Evolutionary conservation across 64 coral and sea anemone genomes (phyloP).

Genomic region (Montipora foliosa): DNA sequence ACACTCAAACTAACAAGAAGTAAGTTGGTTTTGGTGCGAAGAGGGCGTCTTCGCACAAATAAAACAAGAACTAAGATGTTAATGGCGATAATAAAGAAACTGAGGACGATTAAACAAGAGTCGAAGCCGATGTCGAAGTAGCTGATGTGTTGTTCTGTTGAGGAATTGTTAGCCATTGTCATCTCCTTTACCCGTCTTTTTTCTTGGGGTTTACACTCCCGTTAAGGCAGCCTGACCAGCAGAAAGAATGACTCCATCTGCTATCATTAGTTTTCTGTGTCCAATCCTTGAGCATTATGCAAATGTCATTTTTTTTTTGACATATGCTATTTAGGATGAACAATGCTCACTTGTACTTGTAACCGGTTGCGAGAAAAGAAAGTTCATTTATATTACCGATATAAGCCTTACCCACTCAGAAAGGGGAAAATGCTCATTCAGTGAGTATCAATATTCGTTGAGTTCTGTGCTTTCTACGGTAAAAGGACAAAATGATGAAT

Average conservation of each 20-base stretch:
- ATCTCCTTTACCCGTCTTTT: not conserved
- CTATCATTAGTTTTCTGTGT: not conserved
- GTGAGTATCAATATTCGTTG: no score
- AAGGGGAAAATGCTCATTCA: not conserved
- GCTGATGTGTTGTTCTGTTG: not conserved
- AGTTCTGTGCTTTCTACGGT: no score
- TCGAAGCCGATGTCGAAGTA: constrained; percentile 81
- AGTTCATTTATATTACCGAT: not conserved
- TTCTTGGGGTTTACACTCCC: not conserved
- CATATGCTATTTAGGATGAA: not conserved
- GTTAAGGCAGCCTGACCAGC: not conserved
- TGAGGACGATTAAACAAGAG: constrained; percentile 75
- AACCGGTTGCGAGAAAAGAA: not conserved
- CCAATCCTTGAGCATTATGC: not conserved
- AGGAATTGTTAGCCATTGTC: constrained; percentile 3
- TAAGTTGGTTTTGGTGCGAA: constrained; percentile 93
- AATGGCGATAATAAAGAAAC: constrained; percentile 77
- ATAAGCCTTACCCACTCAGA: not conserved
- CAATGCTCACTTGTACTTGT: not conserved
- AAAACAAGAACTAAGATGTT: constrained; percentile 80
- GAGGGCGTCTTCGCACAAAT: constrained; percentile 71
- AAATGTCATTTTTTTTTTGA: not conserved
- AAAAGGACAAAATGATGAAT: no score
- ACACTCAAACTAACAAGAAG: constrained; percentile 89
- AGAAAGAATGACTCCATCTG: not conserved